These are phyloP conservation scores for Porites evermanni DNA, from an alignment of 92 coral and sea anemone species.

Conservation along the genomic window DNA sequence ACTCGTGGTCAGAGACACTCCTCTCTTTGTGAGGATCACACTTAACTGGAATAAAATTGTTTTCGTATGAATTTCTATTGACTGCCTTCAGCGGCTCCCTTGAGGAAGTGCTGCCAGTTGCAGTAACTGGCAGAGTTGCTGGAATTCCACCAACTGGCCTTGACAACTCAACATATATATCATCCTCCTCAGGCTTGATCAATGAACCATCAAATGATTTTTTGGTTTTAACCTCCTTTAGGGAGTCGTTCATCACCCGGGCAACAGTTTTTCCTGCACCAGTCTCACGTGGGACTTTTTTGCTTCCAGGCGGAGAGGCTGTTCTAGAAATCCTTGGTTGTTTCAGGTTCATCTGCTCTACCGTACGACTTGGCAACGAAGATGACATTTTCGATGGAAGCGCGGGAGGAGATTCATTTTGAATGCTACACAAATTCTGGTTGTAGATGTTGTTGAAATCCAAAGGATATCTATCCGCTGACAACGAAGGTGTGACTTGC, in stretches of 20 bases:
- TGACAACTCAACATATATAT: constrained; percentile 33
- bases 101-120: background rate
- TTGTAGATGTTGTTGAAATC: constrained; percentile 14
- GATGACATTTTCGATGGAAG: constrained; percentile 32
- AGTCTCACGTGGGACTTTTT: background rate
- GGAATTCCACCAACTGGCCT: constrained; percentile 1
- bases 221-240: background rate
- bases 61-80: constrained; percentile 24
- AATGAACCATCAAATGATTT: background rate
- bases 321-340: background rate
- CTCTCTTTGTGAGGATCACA: constrained; percentile 3
- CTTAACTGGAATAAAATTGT: constrained; percentile 14
- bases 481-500: background rate
- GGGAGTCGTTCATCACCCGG: constrained; percentile 7
- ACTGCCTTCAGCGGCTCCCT: background rate
- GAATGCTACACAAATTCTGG: background rate
- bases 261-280: constrained; percentile 28
- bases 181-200: constrained; percentile 6
- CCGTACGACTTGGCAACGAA: constrained; percentile 38
- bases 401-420: constrained; percentile 17
- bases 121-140: background rate
- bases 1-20: background rate
- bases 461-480: constrained; percentile 43
- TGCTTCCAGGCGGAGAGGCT: constrained; percentile 1
- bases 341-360: background rate